Base-by-base conservation (phyloP, 2,113 vertebrate species). In the Nannospalax galili region DNA sequence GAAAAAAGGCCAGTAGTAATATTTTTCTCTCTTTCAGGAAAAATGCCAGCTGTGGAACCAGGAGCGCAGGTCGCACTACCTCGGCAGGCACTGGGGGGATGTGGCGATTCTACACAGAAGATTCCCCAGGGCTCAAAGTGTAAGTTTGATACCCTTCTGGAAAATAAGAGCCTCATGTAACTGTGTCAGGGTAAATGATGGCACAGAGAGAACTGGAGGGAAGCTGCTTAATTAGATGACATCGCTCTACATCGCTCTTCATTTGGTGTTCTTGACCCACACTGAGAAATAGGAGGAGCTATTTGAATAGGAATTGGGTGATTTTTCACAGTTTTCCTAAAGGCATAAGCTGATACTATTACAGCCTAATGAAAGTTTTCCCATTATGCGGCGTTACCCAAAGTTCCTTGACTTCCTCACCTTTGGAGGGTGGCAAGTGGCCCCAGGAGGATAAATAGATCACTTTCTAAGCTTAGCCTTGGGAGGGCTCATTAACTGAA, bases 91-190 rank as follows among this genome's bases (percentile, higher is more conserved):
- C 99, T 0, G 99, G 99, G 58, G 99, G 99, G 40, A 99, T 99
- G 99, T 99, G 99, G 99, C 98, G 99, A 28, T 99, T 99, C 98
- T 99, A 99, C 98, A 99, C 99, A 0, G 99, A 99, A 94, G 99
- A 99, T 97, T 99, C 99, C 2, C 99, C 99, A 0, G 99, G 99
- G 26, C 99, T 99, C 90, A 99, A 99, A 99, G 99, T 99, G 99
- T 99, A 98, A 99, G 99, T 99, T 7, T 88, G 81, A 81, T 60
- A 64, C 28, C 78, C 62, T n/a, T 88, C 80, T 37, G 3, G 42
- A 37, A 86, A 14, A 42, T 64, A 37, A 79, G 72, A 11, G 17
- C 86, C 69, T 70, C 69, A 12, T 78, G 60, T 60, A 15, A 35
- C 62, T 67, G 0, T 82, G 75, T 93, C 87, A 70, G 0, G 82